phyloP scores from a whole-genome alignment of 2,797 vertebrate species.

The Phoxinus dragarum region DNA sequence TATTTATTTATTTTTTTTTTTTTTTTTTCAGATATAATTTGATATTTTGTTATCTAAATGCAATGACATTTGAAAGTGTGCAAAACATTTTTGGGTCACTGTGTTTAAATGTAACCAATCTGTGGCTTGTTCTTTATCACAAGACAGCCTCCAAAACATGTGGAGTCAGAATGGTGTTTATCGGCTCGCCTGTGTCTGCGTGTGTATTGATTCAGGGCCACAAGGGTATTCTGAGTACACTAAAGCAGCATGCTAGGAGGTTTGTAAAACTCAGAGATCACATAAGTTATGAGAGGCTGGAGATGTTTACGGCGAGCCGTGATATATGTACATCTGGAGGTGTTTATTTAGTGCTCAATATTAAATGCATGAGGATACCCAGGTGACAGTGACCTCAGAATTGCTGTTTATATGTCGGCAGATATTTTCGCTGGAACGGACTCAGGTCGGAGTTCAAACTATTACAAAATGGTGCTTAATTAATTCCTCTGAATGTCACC shows the following conservation, averaged over 20 bases:
- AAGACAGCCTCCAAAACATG: constrained; percentile 17
- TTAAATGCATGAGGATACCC: constrained; percentile 50
- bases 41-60: not conserved
- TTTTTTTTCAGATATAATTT: not conserved
- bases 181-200: not conserved
- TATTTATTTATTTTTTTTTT: not conserved
- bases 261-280: constrained; percentile 33
- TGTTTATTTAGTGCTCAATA: constrained; percentile 48
- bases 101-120: not conserved
- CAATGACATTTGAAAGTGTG: not conserved
- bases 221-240: constrained; percentile 30
- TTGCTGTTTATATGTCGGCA: constrained; percentile 20
- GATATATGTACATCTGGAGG: constrained; percentile 46
- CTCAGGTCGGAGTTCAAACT: constrained; percentile 45
- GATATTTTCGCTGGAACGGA: constrained; percentile 36
- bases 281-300: constrained; percentile 32
- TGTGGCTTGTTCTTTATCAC: not conserved
- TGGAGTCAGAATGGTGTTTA: constrained; percentile 1
- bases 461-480: constrained; percentile 53
- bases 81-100: not conserved
- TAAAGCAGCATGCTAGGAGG: not conserved
- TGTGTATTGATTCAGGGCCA: constrained; percentile 39
- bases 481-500: constrained; percentile 56
- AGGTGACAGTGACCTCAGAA: constrained; percentile 38
- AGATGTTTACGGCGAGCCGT: constrained; percentile 37